A percentile compares a stretch with the other conserved stretches of the same genome.
Evolutionary conservation across 2,888 invertebrate genomes (phyloP).

Genomic region (Hyposoter dolosus): DNA sequence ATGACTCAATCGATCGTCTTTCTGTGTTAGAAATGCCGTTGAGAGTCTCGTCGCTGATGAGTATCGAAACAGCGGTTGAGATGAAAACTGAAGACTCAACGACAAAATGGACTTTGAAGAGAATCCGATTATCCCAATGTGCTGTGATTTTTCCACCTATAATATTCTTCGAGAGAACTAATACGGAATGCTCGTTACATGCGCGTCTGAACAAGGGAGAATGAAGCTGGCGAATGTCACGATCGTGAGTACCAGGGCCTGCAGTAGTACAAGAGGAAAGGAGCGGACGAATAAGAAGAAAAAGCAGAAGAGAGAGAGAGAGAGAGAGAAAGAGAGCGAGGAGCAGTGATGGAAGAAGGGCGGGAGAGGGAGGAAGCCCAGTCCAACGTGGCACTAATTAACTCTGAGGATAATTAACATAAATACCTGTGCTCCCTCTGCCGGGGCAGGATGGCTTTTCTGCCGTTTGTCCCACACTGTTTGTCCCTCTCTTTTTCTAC

Average conservation of each 20-base stretch:
- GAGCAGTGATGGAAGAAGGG: slow-evolving; percentile 52
- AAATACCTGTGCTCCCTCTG: slow-evolving; percentile 82
- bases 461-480: slow-evolving; percentile 23
- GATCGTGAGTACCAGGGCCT: slow-evolving; percentile 61
- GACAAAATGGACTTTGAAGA: background rate
- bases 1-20: too few species aligned
- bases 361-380: slow-evolving; percentile 70
- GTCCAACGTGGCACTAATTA: slow-evolving; percentile 80
- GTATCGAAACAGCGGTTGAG: background rate
- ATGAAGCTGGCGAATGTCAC: slow-evolving; percentile 65
- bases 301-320: slow-evolving; percentile 7
- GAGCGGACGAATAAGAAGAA: slow-evolving; percentile 24
- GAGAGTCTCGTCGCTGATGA: background rate
- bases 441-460: slow-evolving; percentile 63
- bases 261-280: slow-evolving; percentile 9
- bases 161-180: slow-evolving; percentile 27
- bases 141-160: background rate
- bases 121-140: background rate
- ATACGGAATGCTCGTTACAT: slow-evolving; percentile 67
- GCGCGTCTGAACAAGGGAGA: slow-evolving; percentile 58
- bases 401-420: slow-evolving; percentile 84
- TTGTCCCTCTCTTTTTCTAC: background rate
- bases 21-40: too few species aligned
- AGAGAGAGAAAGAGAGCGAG: slow-evolving; percentile 27
- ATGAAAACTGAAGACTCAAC: background rate